Evolutionary conservation across 2,113 vertebrate genomes (phyloP).

Genomic region (Taxidea taxus): DNA sequence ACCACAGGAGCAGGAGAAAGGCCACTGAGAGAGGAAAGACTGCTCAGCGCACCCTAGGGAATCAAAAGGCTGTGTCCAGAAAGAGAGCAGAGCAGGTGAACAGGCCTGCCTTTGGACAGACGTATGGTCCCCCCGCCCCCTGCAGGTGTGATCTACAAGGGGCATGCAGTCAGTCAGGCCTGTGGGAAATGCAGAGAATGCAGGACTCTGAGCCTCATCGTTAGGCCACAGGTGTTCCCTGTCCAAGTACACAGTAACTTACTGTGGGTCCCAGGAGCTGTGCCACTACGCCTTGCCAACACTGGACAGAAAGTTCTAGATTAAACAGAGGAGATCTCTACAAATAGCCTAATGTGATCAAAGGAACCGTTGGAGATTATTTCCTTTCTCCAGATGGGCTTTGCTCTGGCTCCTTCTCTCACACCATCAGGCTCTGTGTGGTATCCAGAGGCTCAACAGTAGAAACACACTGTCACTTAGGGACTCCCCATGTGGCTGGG

Average conservation of each 20-base stretch:
- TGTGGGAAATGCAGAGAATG: background rate
- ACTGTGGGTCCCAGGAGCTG: background rate
- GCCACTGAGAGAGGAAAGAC: background rate
- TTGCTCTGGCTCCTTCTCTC: conserved; percentile 22
- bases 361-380: conserved; percentile 29
- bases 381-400: conserved; percentile 42
- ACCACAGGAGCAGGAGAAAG: background rate
- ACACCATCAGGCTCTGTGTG: conserved; percentile 1
- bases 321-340: conserved; percentile 43
- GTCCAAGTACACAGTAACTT: background rate
- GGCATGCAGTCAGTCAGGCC: background rate
- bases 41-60: background rate
- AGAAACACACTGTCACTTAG: background rate
- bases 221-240: background rate
- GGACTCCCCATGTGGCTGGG: background rate
- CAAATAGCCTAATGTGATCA: conserved; percentile 52
- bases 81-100: background rate
- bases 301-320: conserved; percentile 22
- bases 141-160: background rate
- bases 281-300: conserved; percentile 14
- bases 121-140: background rate
- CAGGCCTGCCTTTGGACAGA: background rate
- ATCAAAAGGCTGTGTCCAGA: background rate
- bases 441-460: background rate
- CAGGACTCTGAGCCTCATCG: background rate